Evolutionary conservation across 2,113 vertebrate genomes (phyloP).

Genomic region (Neofelis nebulosa): DNA sequence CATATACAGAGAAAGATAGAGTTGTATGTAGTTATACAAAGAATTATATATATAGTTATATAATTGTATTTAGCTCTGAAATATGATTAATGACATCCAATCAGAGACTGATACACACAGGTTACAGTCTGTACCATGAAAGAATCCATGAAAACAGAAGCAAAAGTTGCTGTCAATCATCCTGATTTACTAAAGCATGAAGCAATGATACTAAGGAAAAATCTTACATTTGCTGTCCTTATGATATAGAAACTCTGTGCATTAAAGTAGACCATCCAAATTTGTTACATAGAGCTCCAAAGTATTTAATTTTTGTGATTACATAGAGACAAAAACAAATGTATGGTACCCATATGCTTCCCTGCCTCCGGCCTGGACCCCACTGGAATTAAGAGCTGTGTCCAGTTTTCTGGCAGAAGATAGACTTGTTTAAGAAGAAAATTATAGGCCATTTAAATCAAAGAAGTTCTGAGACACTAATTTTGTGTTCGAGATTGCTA

Average conservation of each 20-base stretch:
- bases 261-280: background rate
- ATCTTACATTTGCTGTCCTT: background rate
- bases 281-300: background rate
- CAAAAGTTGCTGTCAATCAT: background rate
- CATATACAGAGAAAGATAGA: background rate
- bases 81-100: background rate
- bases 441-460: background rate
- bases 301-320: background rate
- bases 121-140: background rate
- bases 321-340: background rate
- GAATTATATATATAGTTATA: background rate
- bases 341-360: constrained; percentile 23
- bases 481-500: background rate
- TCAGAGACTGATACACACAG: background rate
- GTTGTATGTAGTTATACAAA: background rate
- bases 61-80: background rate
- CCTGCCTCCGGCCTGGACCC: background rate
- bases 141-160: background rate
- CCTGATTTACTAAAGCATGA: constrained; percentile 8
- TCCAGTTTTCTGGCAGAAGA: background rate
- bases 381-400: background rate
- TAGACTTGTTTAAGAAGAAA: constrained; percentile 4
- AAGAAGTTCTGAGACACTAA: constrained; percentile 31
- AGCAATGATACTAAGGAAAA: background rate
- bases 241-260: background rate